Evolutionary conservation across 2,888 invertebrate species (phyloP).

Genomic region (Abrostola tripartita): DNA sequence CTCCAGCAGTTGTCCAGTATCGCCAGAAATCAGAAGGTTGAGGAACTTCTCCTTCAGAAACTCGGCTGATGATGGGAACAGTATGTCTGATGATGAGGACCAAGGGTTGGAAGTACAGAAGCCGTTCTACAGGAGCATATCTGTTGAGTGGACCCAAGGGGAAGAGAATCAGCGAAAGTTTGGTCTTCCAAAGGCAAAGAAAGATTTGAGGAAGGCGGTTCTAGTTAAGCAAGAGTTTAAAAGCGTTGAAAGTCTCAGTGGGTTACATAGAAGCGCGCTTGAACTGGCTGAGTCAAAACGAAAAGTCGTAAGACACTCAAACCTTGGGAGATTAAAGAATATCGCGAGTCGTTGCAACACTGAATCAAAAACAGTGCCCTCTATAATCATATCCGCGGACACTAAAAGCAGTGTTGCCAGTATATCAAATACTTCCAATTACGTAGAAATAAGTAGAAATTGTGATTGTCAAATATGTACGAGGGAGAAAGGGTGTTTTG

Average conservation of each 20-base stretch:
- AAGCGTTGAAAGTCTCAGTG: slow-evolving; percentile 68
- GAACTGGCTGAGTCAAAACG: slow-evolving; percentile 40
- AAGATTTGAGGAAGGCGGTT: slow-evolving; percentile 72
- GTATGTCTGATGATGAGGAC: slow-evolving; percentile 54
- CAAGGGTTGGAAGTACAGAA: slow-evolving; percentile 51
- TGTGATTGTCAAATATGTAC: slow-evolving; percentile 83
- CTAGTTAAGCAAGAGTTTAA: slow-evolving; percentile 70
- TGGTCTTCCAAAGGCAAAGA: slow-evolving; percentile 53
- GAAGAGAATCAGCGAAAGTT: slow-evolving; percentile 45
- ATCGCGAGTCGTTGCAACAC: slow-evolving; percentile 37
- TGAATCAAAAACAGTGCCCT: slow-evolving; percentile 54
- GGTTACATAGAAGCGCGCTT: slow-evolving; percentile 48
- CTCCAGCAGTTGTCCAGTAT: slow-evolving; percentile 59
- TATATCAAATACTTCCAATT: slow-evolving; percentile 71
- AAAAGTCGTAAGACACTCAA: slow-evolving; percentile 23
- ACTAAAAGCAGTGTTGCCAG: slow-evolving; percentile 68
- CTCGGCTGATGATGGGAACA: slow-evolving; percentile 57
- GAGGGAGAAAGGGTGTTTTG: slow-evolving; percentile 67
- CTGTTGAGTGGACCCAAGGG: slow-evolving; percentile 56
- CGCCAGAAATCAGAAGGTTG: slow-evolving; percentile 69
- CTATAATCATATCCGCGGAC: slow-evolving; percentile 59
- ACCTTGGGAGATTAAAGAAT: slow-evolving; percentile 54
- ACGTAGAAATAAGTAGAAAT: slow-evolving; percentile 72
- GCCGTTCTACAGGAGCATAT: slow-evolving; percentile 68
- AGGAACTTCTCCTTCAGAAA: slow-evolving; percentile 60